Conservation (phyloP, 2,797 vertebrate genomes). For the Nyctibius grandis region DNA sequence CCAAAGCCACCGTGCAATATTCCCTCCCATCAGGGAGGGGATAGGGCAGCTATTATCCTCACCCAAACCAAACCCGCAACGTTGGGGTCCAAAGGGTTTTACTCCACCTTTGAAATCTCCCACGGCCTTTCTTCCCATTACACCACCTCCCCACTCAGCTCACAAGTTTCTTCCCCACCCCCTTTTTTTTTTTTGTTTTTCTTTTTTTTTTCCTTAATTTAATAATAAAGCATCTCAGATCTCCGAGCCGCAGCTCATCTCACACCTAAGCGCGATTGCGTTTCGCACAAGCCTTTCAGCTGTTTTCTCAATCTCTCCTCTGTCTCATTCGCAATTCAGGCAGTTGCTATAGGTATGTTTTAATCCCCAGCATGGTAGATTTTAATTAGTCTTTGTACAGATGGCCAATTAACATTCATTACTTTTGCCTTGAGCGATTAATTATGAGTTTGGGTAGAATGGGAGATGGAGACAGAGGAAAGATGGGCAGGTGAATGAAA, state of each 20-base stretch:
- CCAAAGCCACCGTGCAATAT: not conserved
- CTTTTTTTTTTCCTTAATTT: not conserved
- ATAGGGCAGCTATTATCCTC: not conserved
- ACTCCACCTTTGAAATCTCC: slow-evolving; percentile 37
- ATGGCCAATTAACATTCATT: slow-evolving; percentile 91
- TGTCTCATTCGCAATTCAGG: slow-evolving; percentile 75
- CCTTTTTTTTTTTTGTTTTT: not conserved
- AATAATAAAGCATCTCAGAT: slow-evolving; percentile 53
- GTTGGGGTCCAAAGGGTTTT: not conserved
- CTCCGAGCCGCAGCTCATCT: slow-evolving; percentile 46
- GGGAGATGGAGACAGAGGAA: slow-evolving; percentile 77
- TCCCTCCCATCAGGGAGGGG: not conserved
- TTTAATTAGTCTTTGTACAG: slow-evolving; percentile 91
- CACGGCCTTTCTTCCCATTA: slow-evolving; percentile 39
- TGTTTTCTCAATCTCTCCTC: slow-evolving; percentile 73
- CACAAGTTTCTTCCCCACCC: not conserved
- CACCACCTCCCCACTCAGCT: not conserved
- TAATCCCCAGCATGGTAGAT: slow-evolving; percentile 87
- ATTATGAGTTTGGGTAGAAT: slow-evolving; percentile 84
- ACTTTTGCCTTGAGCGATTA: slow-evolving; percentile 87
- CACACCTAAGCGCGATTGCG: slow-evolving; percentile 75
- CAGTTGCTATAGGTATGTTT: slow-evolving; percentile 81
- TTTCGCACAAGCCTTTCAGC: slow-evolving; percentile 74
- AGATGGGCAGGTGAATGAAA: slow-evolving; percentile 79
- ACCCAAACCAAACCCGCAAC: not conserved